Evolutionary conservation across 2,113 vertebrate species (phyloP).

Genomic region (Enhydra lutris): DNA sequence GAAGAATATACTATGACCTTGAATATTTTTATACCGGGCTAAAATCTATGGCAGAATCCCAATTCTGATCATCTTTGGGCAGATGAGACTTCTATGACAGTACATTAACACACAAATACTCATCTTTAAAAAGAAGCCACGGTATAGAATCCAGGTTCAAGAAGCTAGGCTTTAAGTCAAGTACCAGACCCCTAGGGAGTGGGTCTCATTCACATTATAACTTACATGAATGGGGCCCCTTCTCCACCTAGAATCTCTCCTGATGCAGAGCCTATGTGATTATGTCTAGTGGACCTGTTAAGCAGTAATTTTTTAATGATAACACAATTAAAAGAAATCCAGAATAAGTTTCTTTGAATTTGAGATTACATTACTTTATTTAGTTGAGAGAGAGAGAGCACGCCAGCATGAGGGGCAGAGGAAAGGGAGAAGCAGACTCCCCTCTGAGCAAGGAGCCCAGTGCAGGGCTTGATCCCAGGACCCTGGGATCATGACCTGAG

Average conservation of each 20-base stretch:
- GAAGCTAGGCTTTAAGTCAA: not conserved
- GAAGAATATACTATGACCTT: not conserved
- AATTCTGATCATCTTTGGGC: not conserved
- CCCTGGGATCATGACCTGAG: not conserved
- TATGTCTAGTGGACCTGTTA: not conserved
- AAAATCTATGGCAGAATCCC: conserved; percentile 2
- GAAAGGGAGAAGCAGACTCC: not conserved
- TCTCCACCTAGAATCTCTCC: not conserved
- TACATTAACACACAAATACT: not conserved
- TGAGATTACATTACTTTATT: not conserved
- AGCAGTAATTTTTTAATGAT: not conserved
- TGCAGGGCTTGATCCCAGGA: not conserved
- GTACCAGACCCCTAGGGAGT: not conserved
- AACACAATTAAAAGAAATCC: not conserved
- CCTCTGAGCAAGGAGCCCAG: not conserved
- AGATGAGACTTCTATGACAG: not conserved
- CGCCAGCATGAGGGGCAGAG: not conserved
- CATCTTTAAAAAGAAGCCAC: not conserved
- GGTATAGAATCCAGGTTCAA: not conserved
- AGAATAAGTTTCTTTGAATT: not conserved
- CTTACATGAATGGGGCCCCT: not conserved
- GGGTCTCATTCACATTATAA: not conserved
- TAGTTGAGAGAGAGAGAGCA: not conserved
- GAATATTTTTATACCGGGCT: not conserved
- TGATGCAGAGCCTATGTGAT: not conserved